Conservation (phyloP, 1,140 invertebrate species). For the Thaumetopoea pityocampa region DNA sequence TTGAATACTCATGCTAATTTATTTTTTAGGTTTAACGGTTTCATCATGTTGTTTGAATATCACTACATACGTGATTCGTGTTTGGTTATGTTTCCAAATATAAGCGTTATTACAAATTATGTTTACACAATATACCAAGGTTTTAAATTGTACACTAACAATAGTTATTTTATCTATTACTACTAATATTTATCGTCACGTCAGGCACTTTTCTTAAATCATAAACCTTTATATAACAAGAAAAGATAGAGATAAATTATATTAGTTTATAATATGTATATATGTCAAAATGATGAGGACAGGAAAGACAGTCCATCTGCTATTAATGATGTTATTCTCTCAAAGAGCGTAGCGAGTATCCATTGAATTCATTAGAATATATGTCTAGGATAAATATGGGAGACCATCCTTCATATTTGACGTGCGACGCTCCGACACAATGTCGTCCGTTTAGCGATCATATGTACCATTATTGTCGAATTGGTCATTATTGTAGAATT, state of each 20-base stretch:
- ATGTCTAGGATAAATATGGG: slow-evolving; percentile 33
- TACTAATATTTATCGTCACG: slow-evolving; percentile 3
- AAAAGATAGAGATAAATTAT: slow-evolving; percentile 7
- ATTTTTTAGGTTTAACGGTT: slow-evolving; percentile 59
- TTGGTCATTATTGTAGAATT: slow-evolving; percentile 40
- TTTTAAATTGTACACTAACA: slow-evolving; percentile 2
- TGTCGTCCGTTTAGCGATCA: slow-evolving; percentile 49
- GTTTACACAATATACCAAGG: slow-evolving; percentile 23
- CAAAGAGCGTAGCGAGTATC: slow-evolving; percentile 17
- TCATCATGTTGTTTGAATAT: slow-evolving; percentile 54
- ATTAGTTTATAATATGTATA: slow-evolving; percentile 14
- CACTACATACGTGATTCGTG: slow-evolving; percentile 26
- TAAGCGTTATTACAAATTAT: slow-evolving; percentile 19
- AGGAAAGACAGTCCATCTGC: slow-evolving; percentile 18
- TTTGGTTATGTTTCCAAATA: slow-evolving; percentile 19
- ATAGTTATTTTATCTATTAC: slow-evolving; percentile 1
- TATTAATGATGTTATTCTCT: slow-evolving; percentile 25
- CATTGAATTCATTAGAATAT: slow-evolving; percentile 31
- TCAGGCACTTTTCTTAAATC: slow-evolving; percentile 1
- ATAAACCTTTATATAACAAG: background rate
- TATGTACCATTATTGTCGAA: slow-evolving; percentile 39
- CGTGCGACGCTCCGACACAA: slow-evolving; percentile 34
- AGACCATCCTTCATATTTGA: slow-evolving; percentile 54
- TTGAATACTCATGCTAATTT: slow-evolving; percentile 48
- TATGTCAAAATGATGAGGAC: slow-evolving; percentile 23